phyloP scores from a whole-genome alignment of 2,888 invertebrate species.

The Parochlus steinenii region DNA sequence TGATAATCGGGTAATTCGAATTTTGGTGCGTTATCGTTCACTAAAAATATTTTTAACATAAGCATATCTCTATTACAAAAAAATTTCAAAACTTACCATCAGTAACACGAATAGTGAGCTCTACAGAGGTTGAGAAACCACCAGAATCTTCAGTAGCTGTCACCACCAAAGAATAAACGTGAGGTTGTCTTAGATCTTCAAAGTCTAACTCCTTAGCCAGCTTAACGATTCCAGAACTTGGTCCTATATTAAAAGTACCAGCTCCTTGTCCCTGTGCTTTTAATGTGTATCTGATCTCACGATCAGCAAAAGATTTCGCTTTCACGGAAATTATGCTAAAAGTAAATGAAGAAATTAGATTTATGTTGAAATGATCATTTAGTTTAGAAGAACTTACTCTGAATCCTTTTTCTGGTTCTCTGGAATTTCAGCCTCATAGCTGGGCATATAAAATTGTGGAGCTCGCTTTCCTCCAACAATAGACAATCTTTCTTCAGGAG shows the following conservation, averaged over 20 bases:
- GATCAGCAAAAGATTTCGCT: constrained; percentile 93
- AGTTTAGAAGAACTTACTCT: constrained; percentile 50
- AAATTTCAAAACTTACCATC: constrained; percentile 71
- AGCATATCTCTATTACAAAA: background rate
- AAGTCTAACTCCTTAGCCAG: constrained; percentile 92
- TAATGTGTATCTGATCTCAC: constrained; percentile 88
- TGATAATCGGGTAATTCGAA: constrained; percentile 94
- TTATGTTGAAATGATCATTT: constrained; percentile 1
- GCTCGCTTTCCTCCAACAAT: constrained; percentile 95
- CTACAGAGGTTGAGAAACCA: constrained; percentile 86
- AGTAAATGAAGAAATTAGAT: constrained; percentile 18
- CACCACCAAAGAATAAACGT: constrained; percentile 81
- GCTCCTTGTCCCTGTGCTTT: constrained; percentile 89
- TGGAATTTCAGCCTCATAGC: constrained; percentile 88
- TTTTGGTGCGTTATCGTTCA: constrained; percentile 41
- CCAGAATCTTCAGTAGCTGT: constrained; percentile 96
- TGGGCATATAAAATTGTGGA: constrained; percentile 93
- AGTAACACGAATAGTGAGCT: constrained; percentile 84
- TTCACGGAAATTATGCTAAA: constrained; percentile 89
- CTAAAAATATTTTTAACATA: background rate
- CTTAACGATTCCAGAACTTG: constrained; percentile 87
- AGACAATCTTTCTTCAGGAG: constrained; percentile 77
- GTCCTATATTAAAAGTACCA: constrained; percentile 89
- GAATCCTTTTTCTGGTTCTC: constrained; percentile 95
- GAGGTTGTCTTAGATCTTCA: constrained; percentile 87